A percentile compares a stretch with the other conserved stretches of the same genome.
Evolutionary conservation across 2,113 vertebrate genomes (phyloP).

Genomic region (Sardina pilchardus): DNA sequence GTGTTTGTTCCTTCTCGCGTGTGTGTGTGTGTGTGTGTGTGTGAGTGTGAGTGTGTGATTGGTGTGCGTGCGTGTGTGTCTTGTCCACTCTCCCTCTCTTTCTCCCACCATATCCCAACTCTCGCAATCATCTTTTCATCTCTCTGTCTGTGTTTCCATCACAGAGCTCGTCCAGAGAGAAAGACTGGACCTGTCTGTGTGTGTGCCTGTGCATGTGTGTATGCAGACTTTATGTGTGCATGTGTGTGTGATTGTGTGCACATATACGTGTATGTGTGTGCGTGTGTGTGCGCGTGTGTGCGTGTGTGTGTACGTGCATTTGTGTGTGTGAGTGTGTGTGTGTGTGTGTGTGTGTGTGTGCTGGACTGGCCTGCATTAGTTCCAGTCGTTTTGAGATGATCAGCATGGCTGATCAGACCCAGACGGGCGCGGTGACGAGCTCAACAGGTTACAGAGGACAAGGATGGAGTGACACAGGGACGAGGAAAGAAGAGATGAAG

Average conservation of each 20-base stretch:
- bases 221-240: too few species aligned
- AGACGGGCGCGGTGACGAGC: slow-evolving; percentile 60
- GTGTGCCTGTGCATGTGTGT: too few species aligned
- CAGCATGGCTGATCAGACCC: slow-evolving; percentile 67
- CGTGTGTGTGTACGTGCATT: neutral
- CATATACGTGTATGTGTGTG: too few species aligned
- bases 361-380: slow-evolving; percentile 69
- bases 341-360: neutral
- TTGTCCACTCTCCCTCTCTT: neutral
- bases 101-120: neutral
- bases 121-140: too few species aligned
- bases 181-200: too few species aligned
- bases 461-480: too few species aligned
- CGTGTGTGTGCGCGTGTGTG: neutral
- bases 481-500: too few species aligned
- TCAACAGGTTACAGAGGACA: slow-evolving; percentile 27
- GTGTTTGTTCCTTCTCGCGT: too few species aligned
- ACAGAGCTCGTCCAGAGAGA: too few species aligned
- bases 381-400: slow-evolving; percentile 70
- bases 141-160: too few species aligned
- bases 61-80: neutral
- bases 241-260: neutral
- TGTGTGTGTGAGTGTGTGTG: neutral
- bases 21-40: too few species aligned
- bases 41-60: slow-evolving; percentile 6